Evolutionary conservation across 2,888 invertebrate species (phyloP).

Genomic region (Chydorus sphaericus): DNA sequence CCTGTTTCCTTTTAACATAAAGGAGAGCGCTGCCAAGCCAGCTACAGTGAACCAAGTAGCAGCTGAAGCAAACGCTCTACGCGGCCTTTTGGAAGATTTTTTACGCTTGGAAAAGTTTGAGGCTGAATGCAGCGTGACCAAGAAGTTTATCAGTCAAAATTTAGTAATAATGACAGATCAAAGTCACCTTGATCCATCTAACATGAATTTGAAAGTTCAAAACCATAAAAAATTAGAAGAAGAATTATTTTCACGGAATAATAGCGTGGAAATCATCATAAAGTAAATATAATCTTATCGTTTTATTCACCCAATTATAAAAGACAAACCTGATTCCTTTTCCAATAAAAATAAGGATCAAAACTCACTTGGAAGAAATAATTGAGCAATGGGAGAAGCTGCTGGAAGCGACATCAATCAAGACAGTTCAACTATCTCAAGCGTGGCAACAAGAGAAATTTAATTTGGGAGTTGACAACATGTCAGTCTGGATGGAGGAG

Average conservation of each 20-base stretch:
- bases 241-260: neutral
- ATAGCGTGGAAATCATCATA: neutral
- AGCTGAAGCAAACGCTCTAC: neutral
- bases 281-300: neutral
- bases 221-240: neutral
- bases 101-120: neutral
- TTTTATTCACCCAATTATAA: neutral
- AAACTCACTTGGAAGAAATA: neutral
- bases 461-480: neutral
- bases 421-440: neutral
- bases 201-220: neutral
- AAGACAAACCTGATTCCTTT: neutral
- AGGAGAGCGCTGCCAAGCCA: neutral
- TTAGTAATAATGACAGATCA: neutral
- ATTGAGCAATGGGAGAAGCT: neutral
- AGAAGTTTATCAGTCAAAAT: neutral
- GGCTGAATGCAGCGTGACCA: neutral
- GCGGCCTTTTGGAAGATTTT: neutral
- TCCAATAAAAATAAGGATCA: neutral
- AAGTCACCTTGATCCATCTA: neutral
- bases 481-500: neutral
- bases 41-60: neutral
- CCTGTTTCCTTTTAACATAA: no score
- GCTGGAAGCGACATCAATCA: neutral
- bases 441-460: constrained; percentile 1